Conservation (phyloP, 2,797 vertebrate genomes). For the Muscicapa comitata region DNA sequence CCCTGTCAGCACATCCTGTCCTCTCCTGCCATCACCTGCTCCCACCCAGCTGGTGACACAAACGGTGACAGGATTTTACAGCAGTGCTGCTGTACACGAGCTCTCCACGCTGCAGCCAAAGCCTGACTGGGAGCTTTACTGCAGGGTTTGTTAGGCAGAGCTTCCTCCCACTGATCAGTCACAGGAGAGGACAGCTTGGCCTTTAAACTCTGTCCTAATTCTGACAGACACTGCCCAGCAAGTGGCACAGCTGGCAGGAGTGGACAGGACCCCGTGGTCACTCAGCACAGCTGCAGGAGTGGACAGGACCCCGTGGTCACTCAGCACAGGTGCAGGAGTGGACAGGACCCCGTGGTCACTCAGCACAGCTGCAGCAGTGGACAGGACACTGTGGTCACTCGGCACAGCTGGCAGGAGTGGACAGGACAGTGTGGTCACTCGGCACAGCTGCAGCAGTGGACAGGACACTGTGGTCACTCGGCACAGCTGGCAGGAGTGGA, state of each 20-base stretch:
- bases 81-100: accelerated
- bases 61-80: accelerated
- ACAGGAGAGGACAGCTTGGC: not conserved
- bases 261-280: accelerated
- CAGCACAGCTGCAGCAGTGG: too few relatives aligned
- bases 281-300: too few relatives aligned
- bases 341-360: too few relatives aligned
- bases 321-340: too few relatives aligned
- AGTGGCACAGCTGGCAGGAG: accelerated
- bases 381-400: too few relatives aligned
- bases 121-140: not conserved
- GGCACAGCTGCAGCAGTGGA: not conserved
- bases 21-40: not conserved
- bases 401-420: too few relatives aligned
- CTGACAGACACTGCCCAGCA: accelerated
- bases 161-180: not conserved
- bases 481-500: too few relatives aligned
- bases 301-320: too few relatives aligned
- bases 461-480: too few relatives aligned
- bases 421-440: not conserved
- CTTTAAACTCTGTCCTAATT: not conserved
- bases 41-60: not conserved
- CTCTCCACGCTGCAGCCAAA: not conserved
- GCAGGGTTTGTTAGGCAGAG: not conserved
- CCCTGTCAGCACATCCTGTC: accelerated